Evolutionary conservation across 1,140 invertebrate genomes (phyloP), one percentile per base, ranked within the genome.

Genomic region (Rhagoletis zephyria): DNA sequence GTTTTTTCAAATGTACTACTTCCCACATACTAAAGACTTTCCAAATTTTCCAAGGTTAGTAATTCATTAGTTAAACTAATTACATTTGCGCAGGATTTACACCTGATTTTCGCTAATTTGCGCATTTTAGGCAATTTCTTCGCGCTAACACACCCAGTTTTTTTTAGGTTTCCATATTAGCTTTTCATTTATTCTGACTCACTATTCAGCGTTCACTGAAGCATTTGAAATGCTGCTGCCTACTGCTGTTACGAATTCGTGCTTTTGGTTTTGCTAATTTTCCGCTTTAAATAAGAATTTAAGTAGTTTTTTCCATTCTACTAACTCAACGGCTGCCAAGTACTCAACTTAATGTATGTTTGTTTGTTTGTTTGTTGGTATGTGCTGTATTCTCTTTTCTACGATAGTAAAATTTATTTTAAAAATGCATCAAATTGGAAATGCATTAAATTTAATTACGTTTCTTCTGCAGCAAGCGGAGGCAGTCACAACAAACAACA

Each of bases 371-470:
- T 45, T 14, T 48, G 6, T 48, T 30, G 10, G 51, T 56, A 2
- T 74, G 14, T 48, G 70, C n/a, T 45, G 30, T 30, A 9, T 74
- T 19, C 61, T 14, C 61, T 51, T 56, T 81, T 56, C 74, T 81
- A 81, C 5, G 3, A 81, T 56, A 81, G 74, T 81, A 81, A 85
- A 85, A 16, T 85, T 85, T 85, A 60, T 85, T 85, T 85, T 19
- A 85, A 86, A 67, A 86, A 86, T 67, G 60, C 85, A 86, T 65
- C 60, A 85, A 85, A 85, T 85, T 85, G 85, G 60, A 85, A 85
- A 85, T 85, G 51, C 56, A 85, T 85, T 87, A 60, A 87, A 74
- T 45, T 87, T 87, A 87, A 87, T 87, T 87, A 87, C 86, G 19
- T 87, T 87, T 59, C 67, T 87, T 64, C 56, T 4, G 30, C 64